Evolutionary conservation across 1,140 invertebrate species (phyloP).

Genomic region (Pseudoatta argentina): DNA sequence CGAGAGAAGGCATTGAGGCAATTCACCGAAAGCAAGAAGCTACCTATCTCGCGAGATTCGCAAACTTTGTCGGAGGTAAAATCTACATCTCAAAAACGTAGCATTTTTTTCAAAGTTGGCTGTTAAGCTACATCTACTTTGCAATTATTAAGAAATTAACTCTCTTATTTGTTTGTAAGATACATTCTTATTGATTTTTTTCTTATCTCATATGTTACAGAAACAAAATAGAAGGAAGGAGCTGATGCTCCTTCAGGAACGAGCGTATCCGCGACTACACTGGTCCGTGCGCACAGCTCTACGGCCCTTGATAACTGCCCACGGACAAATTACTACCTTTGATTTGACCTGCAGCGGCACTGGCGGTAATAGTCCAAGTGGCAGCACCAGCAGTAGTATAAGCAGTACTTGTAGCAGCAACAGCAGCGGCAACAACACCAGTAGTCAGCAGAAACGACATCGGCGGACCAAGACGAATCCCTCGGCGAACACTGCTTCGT

Average conservation of each 20-base stretch:
- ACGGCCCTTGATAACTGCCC: constrained; percentile 89
- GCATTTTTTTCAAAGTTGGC: neutral
- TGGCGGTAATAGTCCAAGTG: constrained; percentile 65
- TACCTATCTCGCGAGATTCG: constrained; percentile 89
- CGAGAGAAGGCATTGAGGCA: constrained; percentile 91
- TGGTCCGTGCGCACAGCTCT: constrained; percentile 90
- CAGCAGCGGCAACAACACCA: neutral
- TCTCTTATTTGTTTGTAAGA: neutral
- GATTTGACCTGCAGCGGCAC: constrained; percentile 66
- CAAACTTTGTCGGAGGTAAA: constrained; percentile 73
- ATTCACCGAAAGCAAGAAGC: constrained; percentile 90
- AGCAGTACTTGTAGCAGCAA: constrained; percentile 45
- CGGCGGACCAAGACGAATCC: constrained; percentile 78
- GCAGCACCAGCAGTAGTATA: constrained; percentile 71
- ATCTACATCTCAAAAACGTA: neutral
- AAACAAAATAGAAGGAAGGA: constrained; percentile 91
- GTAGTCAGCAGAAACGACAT: constrained; percentile 73
- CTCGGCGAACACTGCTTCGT: neutral
- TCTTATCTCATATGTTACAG: constrained; percentile 78
- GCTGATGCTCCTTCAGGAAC: constrained; percentile 91
- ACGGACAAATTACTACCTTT: constrained; percentile 68
- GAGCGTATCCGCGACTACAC: constrained; percentile 91
- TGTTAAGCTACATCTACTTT: neutral
- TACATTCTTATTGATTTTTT: neutral
- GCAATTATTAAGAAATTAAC: neutral